Evolutionary conservation across 1,140 invertebrate genomes (phyloP), one percentile per base, ranked within the genome.

Genomic region (Colletes gigas): DNA sequence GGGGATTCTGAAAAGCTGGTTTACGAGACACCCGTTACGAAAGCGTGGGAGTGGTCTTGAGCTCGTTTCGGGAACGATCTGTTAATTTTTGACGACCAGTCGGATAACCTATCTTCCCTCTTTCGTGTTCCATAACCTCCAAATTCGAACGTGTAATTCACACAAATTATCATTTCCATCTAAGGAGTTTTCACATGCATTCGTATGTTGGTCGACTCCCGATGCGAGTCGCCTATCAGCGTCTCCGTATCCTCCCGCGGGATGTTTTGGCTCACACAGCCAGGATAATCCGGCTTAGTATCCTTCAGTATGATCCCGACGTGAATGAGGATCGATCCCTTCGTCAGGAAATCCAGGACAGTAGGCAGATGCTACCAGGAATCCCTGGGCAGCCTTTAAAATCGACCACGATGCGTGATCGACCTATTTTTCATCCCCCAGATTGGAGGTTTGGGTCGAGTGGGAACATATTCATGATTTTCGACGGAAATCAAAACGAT

Each of bases 271-370:
- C 89, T 91, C 88, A 82, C 88, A 87, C 88, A 83, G 83, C 88
- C 71, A 78, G 90, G 92, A 93, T 93, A 92, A 93, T 93, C 92
- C 92, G 89, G 92, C 91, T 93, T 92, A 93, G 85, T 86, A 88
- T 92, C 89, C 88, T 86, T 81, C 86, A 69, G 55, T 57, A 71
- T 81, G 71, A 50, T 72, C 74, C 72, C 74, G 67, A 82, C 59
- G 59, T 86, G 85, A 88, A 88, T 83, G 84, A 77, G 78, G 69
- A 80, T 77, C 59, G 69, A 84, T 83, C 71, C 83, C 80, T 68
- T 86, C 68, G 69, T 83, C 82, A 81, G 30, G 83, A 88, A 84
- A 90, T 88, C 88, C 84, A 79, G 85, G 81, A 92, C 90, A 92
- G 89, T 93, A 89, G 90, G 90, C 92, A 93, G 92, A 93, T 93